A percentile compares a stretch with the other conserved stretches of the same genome.
Evolutionary conservation across 2,113 vertebrate genomes (phyloP).

Genomic region (Lamprotornis superbus): DNA sequence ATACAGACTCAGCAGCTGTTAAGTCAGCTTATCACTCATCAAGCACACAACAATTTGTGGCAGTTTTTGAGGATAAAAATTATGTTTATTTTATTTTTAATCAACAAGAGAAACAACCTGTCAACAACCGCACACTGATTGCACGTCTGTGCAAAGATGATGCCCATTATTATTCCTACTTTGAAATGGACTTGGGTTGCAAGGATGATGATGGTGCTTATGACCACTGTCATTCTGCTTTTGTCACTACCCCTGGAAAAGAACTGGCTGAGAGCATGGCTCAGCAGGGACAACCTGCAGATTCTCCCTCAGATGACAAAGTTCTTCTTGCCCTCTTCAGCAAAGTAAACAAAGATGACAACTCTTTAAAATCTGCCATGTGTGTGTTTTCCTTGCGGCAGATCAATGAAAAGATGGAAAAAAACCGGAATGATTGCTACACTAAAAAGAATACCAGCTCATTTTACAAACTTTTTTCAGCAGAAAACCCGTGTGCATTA

Average conservation of each 20-base stretch:
- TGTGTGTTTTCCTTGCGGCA: slow-evolving; percentile 85
- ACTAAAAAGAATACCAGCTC: slow-evolving; percentile 34
- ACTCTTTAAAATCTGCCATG: slow-evolving; percentile 76
- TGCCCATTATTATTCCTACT: slow-evolving; percentile 89
- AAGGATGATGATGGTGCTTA: slow-evolving; percentile 65
- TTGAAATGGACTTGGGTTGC: slow-evolving; percentile 91
- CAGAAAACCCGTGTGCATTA: slow-evolving; percentile 52
- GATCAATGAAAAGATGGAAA: slow-evolving; percentile 81
- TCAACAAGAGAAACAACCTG: slow-evolving; percentile 79
- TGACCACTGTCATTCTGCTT: slow-evolving; percentile 85
- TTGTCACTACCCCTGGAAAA: slow-evolving; percentile 70
- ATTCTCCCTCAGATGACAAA: slow-evolving; percentile 53
- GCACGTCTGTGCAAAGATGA: slow-evolving; percentile 88
- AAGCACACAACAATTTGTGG: slow-evolving; percentile 80
- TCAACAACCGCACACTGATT: slow-evolving; percentile 85
- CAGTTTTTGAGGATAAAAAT: slow-evolving; percentile 80
- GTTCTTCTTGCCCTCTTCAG: slow-evolving; percentile 87
- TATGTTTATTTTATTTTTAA: slow-evolving; percentile 94
- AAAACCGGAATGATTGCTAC: slow-evolving; percentile 84
- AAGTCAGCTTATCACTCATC: slow-evolving; percentile 80
- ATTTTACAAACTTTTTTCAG: slow-evolving; percentile 86
- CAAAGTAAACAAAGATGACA: slow-evolving; percentile 70
- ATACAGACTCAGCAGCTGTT: slow-evolving; percentile 83
- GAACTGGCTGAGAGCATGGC: slow-evolving; percentile 71
- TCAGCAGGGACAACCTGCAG: neutral